phyloP scores from a whole-genome alignment of 2,888 invertebrate genomes.

The Mythimna vitellina region DNA sequence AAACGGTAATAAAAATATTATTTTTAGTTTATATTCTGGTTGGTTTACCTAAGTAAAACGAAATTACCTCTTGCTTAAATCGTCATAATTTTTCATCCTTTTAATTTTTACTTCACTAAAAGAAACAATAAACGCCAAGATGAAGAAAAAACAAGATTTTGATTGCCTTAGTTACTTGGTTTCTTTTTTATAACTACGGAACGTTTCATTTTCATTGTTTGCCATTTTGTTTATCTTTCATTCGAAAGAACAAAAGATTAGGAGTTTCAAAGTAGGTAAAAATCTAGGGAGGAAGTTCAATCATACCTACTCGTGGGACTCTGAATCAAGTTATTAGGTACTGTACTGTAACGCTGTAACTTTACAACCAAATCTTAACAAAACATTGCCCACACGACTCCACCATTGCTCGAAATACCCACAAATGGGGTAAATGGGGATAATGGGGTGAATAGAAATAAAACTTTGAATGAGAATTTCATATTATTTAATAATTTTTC shows the following conservation, averaged over 20 bases:
- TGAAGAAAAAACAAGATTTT: slow-evolving; percentile 23
- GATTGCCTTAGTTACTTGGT: slow-evolving; percentile 11
- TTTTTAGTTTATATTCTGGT: not conserved
- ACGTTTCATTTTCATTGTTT: slow-evolving; percentile 43
- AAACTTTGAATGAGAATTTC: no score
- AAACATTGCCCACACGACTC: no score
- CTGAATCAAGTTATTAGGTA: not conserved
- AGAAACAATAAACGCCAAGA: slow-evolving; percentile 1
- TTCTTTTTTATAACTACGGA: slow-evolving; percentile 6
- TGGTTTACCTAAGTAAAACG: not conserved
- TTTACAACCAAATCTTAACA: not conserved
- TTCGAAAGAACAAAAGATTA: slow-evolving; percentile 27
- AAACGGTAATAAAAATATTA: not conserved
- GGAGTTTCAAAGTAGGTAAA: not conserved
- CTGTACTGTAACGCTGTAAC: no score
- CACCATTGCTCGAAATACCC: no score
- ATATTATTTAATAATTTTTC: no score
- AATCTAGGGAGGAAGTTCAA: not conserved
- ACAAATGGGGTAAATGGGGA: no score
- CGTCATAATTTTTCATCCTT: not conserved
- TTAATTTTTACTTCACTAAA: slow-evolving; percentile 1
- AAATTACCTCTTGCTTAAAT: not conserved
- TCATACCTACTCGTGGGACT: not conserved
- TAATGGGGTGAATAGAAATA: no score
- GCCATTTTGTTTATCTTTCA: slow-evolving; percentile 42